phyloP scores from a whole-genome alignment of 2,797 vertebrate genomes.

The Crocidura indochinensis region DNA sequence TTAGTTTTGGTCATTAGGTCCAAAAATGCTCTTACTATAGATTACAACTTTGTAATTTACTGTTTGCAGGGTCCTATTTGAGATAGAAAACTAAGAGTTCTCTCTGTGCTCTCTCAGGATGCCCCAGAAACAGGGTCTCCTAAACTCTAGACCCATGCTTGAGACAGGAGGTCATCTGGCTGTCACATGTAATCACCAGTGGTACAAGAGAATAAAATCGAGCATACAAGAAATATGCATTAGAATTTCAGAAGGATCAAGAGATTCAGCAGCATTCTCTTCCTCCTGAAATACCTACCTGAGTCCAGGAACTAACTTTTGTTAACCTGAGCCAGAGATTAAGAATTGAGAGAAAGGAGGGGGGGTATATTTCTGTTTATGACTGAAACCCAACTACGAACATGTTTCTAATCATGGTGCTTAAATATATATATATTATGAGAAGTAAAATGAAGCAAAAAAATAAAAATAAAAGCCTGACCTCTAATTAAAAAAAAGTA shows the following conservation, averaged over 20 bases:
- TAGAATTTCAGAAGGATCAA: conserved; percentile 3
- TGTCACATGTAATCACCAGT: neutral
- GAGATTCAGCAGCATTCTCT: neutral
- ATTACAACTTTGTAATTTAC: neutral
- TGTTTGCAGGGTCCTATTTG: neutral
- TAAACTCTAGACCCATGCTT: neutral
- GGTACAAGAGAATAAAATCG: neutral
- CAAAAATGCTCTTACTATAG: conserved; percentile 21
- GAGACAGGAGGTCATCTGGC: neutral
- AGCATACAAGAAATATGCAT: neutral
- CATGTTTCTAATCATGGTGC: too few relatives aligned
- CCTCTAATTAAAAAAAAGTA: too few relatives aligned
- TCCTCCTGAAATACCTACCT: neutral
- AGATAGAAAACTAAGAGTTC: neutral
- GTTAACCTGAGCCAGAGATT: neutral
- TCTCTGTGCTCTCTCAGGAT: neutral
- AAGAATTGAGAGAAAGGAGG: neutral
- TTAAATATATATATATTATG: too few relatives aligned
- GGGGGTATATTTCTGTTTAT: neutral
- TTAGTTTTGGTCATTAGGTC: conserved; percentile 4
- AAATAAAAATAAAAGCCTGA: too few relatives aligned
- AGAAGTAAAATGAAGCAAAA: too few relatives aligned
- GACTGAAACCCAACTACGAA: too few relatives aligned
- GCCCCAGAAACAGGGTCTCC: neutral
- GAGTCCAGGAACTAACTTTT: neutral